Conservation (phyloP, 2,797 vertebrate species). For the Pseudochromis fuscus region DNA sequence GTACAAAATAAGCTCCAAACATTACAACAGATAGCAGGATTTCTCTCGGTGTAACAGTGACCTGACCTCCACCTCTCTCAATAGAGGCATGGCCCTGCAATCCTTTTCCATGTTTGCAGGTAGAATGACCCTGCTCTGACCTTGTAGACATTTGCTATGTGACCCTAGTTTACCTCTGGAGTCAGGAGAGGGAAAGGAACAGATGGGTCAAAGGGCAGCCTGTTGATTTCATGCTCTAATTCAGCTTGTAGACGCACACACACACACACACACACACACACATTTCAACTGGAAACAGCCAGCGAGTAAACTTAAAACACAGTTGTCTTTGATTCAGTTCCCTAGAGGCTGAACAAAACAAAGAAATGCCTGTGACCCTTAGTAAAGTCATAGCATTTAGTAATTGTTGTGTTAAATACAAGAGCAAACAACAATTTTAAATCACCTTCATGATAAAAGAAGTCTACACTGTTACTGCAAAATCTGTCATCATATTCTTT, state of each 20-base stretch:
- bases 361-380: constrained; percentile 18
- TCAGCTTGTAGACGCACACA: too few relatives aligned
- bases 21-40: constrained; percentile 34
- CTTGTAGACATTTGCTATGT: constrained; percentile 56
- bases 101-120: constrained; percentile 68
- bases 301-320: constrained; percentile 10
- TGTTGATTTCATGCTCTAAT: constrained; percentile 76
- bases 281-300: constrained; percentile 47
- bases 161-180: constrained; percentile 59
- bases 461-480: background rate
- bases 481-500: too few relatives aligned
- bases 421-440: background rate
- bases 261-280: too few relatives aligned
- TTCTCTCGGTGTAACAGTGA: constrained; percentile 45
- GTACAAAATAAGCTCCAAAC: constrained; percentile 25
- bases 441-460: background rate
- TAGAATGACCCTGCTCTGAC: constrained; percentile 70
- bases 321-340: constrained; percentile 17
- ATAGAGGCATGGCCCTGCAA: constrained; percentile 44
- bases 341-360: constrained; percentile 22
- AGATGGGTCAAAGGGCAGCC: constrained; percentile 65
- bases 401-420: background rate
- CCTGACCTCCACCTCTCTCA: constrained; percentile 58
- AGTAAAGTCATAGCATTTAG: background rate
- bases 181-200: constrained; percentile 58